Conservation (phyloP, 2,113 vertebrate genomes). For the Podarcis raffonei region DNA sequence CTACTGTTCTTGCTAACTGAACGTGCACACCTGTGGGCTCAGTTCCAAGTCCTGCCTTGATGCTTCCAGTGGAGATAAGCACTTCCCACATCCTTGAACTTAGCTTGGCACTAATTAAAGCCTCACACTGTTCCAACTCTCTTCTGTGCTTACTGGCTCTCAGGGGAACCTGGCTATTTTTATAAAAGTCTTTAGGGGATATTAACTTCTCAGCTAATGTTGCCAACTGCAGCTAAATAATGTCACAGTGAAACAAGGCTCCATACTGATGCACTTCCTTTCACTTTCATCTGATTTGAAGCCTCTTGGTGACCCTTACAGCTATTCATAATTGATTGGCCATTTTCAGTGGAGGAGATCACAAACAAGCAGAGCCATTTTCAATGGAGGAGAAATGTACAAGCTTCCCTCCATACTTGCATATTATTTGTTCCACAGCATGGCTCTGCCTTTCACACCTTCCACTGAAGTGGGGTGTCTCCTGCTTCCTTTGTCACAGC, state of each 20-base stretch:
- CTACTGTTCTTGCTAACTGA: background rate
- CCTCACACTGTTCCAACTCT: background rate
- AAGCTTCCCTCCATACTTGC: background rate
- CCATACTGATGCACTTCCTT: background rate
- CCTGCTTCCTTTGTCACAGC: too few relatives aligned
- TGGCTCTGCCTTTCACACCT: background rate
- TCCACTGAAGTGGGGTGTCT: background rate
- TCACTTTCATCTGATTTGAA: background rate
- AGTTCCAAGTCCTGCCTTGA: background rate
- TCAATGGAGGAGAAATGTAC: background rate
- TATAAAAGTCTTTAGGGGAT: background rate
- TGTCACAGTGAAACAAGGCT: background rate
- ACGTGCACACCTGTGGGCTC: background rate
- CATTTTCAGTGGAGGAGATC: background rate
- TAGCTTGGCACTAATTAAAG: slow-evolving; percentile 19
- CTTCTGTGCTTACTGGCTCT: background rate
- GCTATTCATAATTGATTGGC: background rate
- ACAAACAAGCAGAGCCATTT: too few relatives aligned
- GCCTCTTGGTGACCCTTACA: background rate
- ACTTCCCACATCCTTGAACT: background rate
- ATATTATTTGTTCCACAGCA: background rate
- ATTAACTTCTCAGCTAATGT: background rate
- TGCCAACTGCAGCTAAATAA: background rate
- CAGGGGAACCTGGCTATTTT: slow-evolving; percentile 3
- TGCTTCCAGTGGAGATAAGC: background rate